These are phyloP conservation scores for Campoplex nolae DNA, from an alignment of 2,888 invertebrate species.

Conservation along the genomic window DNA sequence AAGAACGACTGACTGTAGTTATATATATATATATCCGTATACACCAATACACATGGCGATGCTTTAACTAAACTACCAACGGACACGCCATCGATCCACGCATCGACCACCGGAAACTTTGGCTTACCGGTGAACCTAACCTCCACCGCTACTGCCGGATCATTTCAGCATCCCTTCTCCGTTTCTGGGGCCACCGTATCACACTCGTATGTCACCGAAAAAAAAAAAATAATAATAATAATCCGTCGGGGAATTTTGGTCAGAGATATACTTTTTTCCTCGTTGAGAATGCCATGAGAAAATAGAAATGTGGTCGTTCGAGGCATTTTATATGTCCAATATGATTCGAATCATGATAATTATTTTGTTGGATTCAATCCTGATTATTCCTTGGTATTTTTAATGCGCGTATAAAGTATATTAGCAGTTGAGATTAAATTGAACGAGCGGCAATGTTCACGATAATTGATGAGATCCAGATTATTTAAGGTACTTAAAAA, in stretches of 20 bases:
- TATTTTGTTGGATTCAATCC: neutral
- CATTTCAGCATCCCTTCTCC: conserved; percentile 50
- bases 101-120: conserved; percentile 75
- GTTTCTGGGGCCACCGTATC: conserved; percentile 20
- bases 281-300: conserved; percentile 20
- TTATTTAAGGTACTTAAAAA: conserved; percentile 2
- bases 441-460: neutral
- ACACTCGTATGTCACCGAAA: neutral
- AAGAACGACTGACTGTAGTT: conserved; percentile 41
- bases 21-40: neutral
- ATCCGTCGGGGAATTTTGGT: conserved; percentile 53
- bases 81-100: conserved; percentile 64
- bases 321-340: neutral
- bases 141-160: conserved; percentile 33
- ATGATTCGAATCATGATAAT: neutral
- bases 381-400: neutral
- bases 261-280: neutral
- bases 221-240: conserved; percentile 27
- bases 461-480: conserved; percentile 30
- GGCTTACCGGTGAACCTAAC: conserved; percentile 74
- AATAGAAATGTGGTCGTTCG: neutral
- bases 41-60: conserved; percentile 11
- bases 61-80: conserved; percentile 60
- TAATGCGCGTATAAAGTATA: neutral
- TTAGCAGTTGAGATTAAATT: neutral